Base-by-base conservation (phyloP, 2,797 vertebrate species). In the Vespertilio murinus region DNA sequence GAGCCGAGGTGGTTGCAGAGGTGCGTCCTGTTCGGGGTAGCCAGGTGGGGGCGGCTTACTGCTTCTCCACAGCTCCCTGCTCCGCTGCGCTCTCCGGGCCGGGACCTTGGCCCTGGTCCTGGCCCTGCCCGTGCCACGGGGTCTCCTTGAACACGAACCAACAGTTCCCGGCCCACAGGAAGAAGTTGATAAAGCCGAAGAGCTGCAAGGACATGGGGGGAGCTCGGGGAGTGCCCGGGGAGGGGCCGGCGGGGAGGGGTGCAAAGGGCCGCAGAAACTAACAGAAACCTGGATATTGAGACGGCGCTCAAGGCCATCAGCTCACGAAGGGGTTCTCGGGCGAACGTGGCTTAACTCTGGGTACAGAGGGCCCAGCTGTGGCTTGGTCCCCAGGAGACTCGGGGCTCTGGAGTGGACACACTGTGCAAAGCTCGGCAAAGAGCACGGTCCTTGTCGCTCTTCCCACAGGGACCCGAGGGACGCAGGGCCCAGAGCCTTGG, bases 71-170 rank as follows among this genome's bases (percentile, higher is more conserved):
- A 0, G 97, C 97, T 0, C 98, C 99, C 86, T 99, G 98, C 96
- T 99, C 99, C 79, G 97, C 97, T 23, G 97, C 79, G 25, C 96
- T 97, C 92, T 98, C 98, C 28, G 75, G 95, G 94, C 90, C 92
- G 70, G 98, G 54, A 91, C 38, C 93, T 54, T 94, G 93, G 59
- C 20, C 81, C 90, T 97, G 96, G 93, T 52, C 96, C 94, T 97
- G 94, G 78, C 97, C 90, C 81, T 98, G 98, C 88, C 98, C 99
- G 85, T 98, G 98, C 98, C 99, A 99, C 0, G 98, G 94, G 23
- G 99, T 99, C 98, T 99, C 99, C 98, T 99, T 99, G 98, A 98
- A 99, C 95, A 99, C 99, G 97, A 99, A 99, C 99, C 99, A 99
- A 97, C 99, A 99, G 98, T 99, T 99, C 70, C 99, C 99, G 6